Base-by-base conservation (phyloP, 1,140 invertebrate species). In the Anoplolepis gracilipes region DNA sequence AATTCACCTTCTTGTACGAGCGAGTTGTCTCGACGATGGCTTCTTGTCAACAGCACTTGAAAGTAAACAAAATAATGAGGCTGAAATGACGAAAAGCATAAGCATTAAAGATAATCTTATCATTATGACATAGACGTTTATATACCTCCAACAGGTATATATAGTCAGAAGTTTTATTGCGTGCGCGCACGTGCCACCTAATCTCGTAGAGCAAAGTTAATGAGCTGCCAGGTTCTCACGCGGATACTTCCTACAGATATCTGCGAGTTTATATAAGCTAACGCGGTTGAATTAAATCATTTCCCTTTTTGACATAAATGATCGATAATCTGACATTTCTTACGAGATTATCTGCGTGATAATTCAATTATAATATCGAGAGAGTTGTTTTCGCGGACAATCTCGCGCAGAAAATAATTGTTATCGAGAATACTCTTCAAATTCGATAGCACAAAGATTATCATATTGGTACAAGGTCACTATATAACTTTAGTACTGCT, bases 71-170 rank as follows among this genome's bases (percentile, higher is more conserved):
- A 36, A 62, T 33, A 8, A 62, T n/a, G n/a, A n/a, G n/a, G n/a
- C n/a, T n/a, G n/a, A n/a, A n/a, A n/a, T 49, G 28, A 69, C 28
- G 13, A 25, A 22, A 69, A 79, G 70, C 46, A 49, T 75, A 76
- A 49, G 53, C 69, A 64, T 64, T 88, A 88, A 81, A 85, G 75
- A 81, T 70, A 88, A 88, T 85, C 62, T 53, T 73, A 53, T 42
- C n/a, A 33, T 33, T 61, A 59, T 77, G 65, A n/a, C 11, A 19
- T 11, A 46, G 81, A 85, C 86, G 10, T 88, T 88, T 81, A 75
- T 53, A 22, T 46, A n/a, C 53, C 61, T 79, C 30, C 10, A 0
- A 42, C 39, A 1, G 39, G 42, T 19, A 70, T 36, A n/a, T 22
- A 49, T 19, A 53, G 28, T 22, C 16, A 36, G 46, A n/a, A 70